Conservation (phyloP, 35 echinoderm and acorn worm genomes). For the Apostichopus californicus region DNA sequence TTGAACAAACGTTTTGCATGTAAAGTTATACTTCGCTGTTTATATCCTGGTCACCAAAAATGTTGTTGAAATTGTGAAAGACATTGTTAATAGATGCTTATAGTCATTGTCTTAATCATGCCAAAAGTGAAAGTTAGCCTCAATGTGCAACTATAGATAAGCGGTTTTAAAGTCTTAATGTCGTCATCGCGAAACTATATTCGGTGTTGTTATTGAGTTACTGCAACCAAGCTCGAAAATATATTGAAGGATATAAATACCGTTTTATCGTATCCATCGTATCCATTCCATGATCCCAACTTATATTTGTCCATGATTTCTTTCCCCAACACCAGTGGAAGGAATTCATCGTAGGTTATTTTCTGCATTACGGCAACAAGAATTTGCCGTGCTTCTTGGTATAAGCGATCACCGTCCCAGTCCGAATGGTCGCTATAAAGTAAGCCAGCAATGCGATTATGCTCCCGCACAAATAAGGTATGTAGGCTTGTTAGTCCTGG, state of each 20-base stretch:
- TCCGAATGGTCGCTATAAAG: background rate
- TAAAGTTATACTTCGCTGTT: no score
- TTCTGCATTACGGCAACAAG: constrained; percentile 19
- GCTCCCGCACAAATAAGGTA: constrained; percentile 9
- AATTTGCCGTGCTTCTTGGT: background rate
- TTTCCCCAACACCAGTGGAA: background rate
- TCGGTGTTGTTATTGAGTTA: no score
- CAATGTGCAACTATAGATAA: no score
- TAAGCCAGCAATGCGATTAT: background rate
- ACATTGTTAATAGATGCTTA: no score
- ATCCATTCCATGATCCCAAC: background rate
- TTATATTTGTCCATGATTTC: constrained; percentile 7
- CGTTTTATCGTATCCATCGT: constrained; percentile 16
- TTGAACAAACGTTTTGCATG: no score
- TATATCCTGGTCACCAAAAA: no score
- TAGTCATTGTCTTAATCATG: no score
- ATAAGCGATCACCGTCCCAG: constrained; percentile 9
- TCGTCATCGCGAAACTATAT: no score
- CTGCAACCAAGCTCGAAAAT: no score
- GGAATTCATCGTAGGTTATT: constrained; percentile 13
- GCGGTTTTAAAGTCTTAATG: no score
- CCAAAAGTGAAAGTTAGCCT: no score
- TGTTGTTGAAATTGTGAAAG: no score
- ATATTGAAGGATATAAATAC: background rate
- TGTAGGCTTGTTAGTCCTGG: constrained; percentile 13